A percentile compares a stretch with the other conserved stretches of the same genome.
Evolutionary conservation across 2,797 vertebrate species (phyloP).

Genomic region (Macroramphosus scolopax): DNA sequence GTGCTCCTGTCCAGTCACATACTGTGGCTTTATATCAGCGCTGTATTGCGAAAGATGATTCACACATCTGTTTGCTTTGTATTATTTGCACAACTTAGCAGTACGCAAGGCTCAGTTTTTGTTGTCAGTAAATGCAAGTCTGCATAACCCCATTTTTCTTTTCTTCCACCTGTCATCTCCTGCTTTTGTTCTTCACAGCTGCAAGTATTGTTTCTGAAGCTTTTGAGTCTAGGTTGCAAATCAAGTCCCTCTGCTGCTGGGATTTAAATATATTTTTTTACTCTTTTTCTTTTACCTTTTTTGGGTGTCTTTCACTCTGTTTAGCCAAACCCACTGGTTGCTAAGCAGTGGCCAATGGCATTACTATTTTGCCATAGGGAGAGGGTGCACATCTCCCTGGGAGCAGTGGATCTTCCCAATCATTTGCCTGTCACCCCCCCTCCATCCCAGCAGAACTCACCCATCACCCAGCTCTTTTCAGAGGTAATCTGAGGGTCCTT

Average conservation of each 20-base stretch:
- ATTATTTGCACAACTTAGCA: conserved; percentile 50
- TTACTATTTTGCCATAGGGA: conserved; percentile 72
- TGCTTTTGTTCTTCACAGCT: conserved; percentile 61
- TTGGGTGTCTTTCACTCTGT: conserved; percentile 37
- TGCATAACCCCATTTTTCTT: conserved; percentile 47
- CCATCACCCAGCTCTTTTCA: conserved; percentile 76
- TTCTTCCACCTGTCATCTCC: conserved; percentile 60
- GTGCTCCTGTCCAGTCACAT: conserved; percentile 9
- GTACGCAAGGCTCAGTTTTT: conserved; percentile 39
- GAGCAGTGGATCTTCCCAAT: conserved; percentile 85
- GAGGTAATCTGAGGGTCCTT: conserved; percentile 80
- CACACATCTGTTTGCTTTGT: conserved; percentile 52
- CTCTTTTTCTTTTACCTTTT: conserved; percentile 32
- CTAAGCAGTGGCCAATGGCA: conserved; percentile 88
- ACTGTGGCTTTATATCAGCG: conserved; percentile 26
- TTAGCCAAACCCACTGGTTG: conserved; percentile 81
- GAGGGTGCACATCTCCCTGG: conserved; percentile 71
- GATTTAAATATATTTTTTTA: conserved; percentile 38
- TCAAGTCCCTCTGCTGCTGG: conserved; percentile 35
- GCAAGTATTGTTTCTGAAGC: conserved; percentile 34
- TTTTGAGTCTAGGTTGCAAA: conserved; percentile 38
- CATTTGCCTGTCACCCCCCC: conserved; percentile 68
- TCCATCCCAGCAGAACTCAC: conserved; percentile 51
- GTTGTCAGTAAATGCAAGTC: conserved; percentile 41
- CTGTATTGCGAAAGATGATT: conserved; percentile 50